phyloP scores from a whole-genome alignment of 2,113 vertebrate genomes.

The Pyrgilauda ruficollis region DNA sequence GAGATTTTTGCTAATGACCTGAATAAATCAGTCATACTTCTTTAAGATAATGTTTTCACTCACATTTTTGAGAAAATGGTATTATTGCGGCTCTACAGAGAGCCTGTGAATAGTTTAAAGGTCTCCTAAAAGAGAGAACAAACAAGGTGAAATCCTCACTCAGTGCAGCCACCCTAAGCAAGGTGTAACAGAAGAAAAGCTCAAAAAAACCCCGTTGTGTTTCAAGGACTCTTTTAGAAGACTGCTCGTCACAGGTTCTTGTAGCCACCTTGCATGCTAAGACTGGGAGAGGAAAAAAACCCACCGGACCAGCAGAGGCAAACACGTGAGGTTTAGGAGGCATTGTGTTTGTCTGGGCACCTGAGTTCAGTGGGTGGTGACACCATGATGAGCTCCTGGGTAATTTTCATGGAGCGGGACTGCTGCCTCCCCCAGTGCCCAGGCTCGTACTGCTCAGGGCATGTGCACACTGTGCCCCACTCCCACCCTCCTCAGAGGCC shows the following conservation, averaged over 20 bases:
- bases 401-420: background rate
- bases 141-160: background rate
- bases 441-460: background rate
- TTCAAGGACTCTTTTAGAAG: background rate
- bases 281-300: background rate
- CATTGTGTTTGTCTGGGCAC: background rate
- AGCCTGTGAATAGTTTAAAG: background rate
- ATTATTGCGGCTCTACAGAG: background rate
- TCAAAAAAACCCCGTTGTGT: background rate
- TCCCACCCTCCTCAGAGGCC: background rate
- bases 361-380: background rate
- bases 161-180: background rate
- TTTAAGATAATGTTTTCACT: background rate
- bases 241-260: background rate
- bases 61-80: background rate
- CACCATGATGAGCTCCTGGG: rapidly evolving
- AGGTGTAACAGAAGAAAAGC: background rate
- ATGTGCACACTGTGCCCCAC: background rate
- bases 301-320: background rate
- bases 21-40: background rate
- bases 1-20: background rate
- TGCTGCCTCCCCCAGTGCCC: rapidly evolving
- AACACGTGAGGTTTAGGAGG: background rate
- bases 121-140: background rate
- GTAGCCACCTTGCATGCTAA: background rate